Base-by-base conservation (phyloP, 2,113 vertebrate genomes). In the Coreoperca whiteheadi region DNA sequence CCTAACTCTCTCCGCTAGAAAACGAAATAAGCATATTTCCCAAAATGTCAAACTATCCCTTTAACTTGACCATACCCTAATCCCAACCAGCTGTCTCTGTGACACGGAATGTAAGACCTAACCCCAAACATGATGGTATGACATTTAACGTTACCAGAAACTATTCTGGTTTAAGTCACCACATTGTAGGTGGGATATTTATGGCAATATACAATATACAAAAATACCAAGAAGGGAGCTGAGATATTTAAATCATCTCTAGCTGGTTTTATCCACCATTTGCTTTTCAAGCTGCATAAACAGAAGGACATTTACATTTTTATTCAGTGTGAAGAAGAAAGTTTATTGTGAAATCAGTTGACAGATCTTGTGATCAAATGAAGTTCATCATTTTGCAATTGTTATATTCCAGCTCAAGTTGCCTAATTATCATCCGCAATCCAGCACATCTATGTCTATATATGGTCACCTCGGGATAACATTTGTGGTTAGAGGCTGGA, bases 401-500 rank as follows among this genome's bases (percentile, higher is more conserved):
- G 6, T 15, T 61, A 28, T 25, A 37, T 8, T 68, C 1, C 8
- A 34, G 16, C 10, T 2, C 6, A 51, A 79, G 39, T 11, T 51
- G 43, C n/a, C 10, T 69, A 9, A 39, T 61, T 61, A 70, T 53
- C 23, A 53, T 39, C 8, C 53, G 18, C 59, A 73, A 39, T 16
- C 5, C 32, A 9, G 30, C 28, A 64, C 73, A 43, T 76, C 23
- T 46, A 48, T 41, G 54, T 59, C 34, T 73, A 39, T 61, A 14
- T 16, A 28, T 63, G 30, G 39, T 25, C 57, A 73, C 32, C n/a
- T 28, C 11, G 3, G 60, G 51, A 67, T 57, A 57, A 34, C 15
- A 43, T 64, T 83, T 67, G 25, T 68, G n/a, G 39, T 74, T 43
- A 20, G 16, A 76, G 66, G 51, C 75, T 60, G 9, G 2, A 50